phyloP scores from a whole-genome alignment of 2,888 invertebrate species.

The Muscina levida region DNA sequence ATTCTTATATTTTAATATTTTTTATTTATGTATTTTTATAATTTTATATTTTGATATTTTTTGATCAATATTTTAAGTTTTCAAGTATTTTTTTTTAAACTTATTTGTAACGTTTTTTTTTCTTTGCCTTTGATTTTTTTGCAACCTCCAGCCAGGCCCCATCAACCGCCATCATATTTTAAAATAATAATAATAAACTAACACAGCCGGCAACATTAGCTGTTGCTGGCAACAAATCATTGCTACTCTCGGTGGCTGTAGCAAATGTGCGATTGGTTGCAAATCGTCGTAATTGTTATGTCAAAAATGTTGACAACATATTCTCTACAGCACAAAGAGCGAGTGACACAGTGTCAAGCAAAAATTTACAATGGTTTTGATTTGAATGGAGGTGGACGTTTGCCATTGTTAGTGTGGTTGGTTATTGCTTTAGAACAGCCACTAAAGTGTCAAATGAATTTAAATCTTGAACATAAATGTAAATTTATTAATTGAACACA shows the following conservation, averaged over 20 bases:
- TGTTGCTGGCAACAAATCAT: constrained; percentile 20
- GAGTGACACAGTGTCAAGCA: constrained; percentile 24
- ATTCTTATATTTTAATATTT: too few species aligned
- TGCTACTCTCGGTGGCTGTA: not conserved
- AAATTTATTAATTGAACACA: constrained; percentile 38
- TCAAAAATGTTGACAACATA: constrained; percentile 71
- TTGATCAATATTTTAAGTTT: too few species aligned
- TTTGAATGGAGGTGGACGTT: constrained; percentile 20
- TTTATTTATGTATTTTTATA: too few species aligned
- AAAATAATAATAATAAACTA: too few species aligned
- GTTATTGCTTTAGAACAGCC: not conserved
- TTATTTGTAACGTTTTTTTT: too few species aligned
- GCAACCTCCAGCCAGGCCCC: too few species aligned
- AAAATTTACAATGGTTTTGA: not conserved
- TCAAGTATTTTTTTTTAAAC: too few species aligned
- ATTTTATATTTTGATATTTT: too few species aligned
- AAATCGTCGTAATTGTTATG: constrained; percentile 65
- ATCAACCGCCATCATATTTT: too few species aligned
- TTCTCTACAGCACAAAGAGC: constrained; percentile 32
- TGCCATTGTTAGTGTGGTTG: not conserved
- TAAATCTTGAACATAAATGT: not conserved
- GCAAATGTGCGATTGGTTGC: not conserved
- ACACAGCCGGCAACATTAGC: constrained; percentile 19
- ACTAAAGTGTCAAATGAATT: constrained; percentile 33
- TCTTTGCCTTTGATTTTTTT: too few species aligned